Evolutionary conservation across 2,888 invertebrate genomes (phyloP), one percentile per base, ranked within the genome.

Genomic region (Ectropis crepuscularia): DNA sequence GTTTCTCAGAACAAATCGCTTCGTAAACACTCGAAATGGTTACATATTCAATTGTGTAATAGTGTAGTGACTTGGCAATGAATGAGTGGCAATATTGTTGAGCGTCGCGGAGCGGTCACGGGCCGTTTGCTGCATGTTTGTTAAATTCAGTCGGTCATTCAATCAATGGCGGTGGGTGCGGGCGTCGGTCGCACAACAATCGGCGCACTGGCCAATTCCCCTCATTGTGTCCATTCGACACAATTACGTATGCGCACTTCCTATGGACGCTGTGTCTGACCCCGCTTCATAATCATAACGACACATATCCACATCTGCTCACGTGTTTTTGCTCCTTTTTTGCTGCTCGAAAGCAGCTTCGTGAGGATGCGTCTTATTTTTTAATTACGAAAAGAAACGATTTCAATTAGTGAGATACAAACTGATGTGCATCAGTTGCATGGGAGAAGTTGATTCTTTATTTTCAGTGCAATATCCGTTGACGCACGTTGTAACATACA

Each of bases 121-220:
- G 82, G 77, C 75, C 81, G 88, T 83, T 86, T 86, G 83, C 75
- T 76, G 70, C 74, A 73, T 74, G 77, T 86, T 87, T 87, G 89
- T 90, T 89, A 82, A 87, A 88, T 88, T 88, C 80, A 82, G 80
- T 85, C 85, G 85, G 85, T 87, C 88, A 89, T 86, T 87, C 89
- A 90, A 91, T 92, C 89, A 92, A 85, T 86, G 87, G 86, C 83
- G 72, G 84, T 90, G 89, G 90, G 90, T 83, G 90, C 89, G 90
- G 89, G 89, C 89, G 88, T 86, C 82, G 87, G 87, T 90, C 90
- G 90, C 91, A 91, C 89, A 90, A 92, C 90, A 90, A 91, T 92
- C 86, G 87, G 75, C 82, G 84, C 81, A 86, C 86, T 88, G 87
- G 86, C 88, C 90, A 89, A 90, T 91, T 91, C 91, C 90, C 91